phyloP scores from a whole-genome alignment of 2,888 invertebrate genomes.

The Papilio demoleus region DNA sequence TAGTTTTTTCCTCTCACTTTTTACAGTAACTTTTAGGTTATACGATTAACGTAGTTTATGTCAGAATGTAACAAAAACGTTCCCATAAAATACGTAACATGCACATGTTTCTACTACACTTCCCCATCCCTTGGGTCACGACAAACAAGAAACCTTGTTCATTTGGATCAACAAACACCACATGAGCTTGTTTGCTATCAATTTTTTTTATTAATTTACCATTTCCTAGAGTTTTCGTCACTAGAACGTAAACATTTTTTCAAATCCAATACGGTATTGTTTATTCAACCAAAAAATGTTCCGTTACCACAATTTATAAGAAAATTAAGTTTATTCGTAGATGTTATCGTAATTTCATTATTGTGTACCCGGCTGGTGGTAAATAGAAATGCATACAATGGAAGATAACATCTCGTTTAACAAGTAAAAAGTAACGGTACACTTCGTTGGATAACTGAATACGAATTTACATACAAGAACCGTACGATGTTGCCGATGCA shows the following conservation, averaged over 20 bases:
- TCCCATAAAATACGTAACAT: not conserved
- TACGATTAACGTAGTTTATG: too few species aligned
- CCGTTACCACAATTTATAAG: slow-evolving; percentile 17
- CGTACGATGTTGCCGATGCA: slow-evolving; percentile 3
- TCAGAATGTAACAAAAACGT: too few species aligned
- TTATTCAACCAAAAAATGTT: slow-evolving; percentile 11
- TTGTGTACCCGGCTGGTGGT: slow-evolving; percentile 25
- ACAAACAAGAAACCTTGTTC: slow-evolving; percentile 7
- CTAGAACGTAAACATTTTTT: not conserved
- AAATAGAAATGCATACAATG: slow-evolving; percentile 40
- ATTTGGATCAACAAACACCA: slow-evolving; percentile 27
- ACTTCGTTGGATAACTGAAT: slow-evolving; percentile 9
- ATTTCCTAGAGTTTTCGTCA: not conserved
- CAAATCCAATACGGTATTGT: not conserved
- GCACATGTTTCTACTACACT: slow-evolving; percentile 21
- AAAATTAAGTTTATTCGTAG: slow-evolving; percentile 23
- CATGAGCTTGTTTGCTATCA: not conserved
- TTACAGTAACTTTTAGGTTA: too few species aligned
- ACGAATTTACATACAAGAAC: slow-evolving; percentile 32
- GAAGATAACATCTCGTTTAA: slow-evolving; percentile 35
- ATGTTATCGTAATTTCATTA: slow-evolving; percentile 29
- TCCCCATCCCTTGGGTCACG: not conserved
- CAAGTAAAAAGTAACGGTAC: slow-evolving; percentile 36
- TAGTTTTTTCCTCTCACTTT: too few species aligned
- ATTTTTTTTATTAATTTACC: not conserved